phyloP scores from a whole-genome alignment of 2,113 vertebrate genomes.

The Lepus europaeus region DNA sequence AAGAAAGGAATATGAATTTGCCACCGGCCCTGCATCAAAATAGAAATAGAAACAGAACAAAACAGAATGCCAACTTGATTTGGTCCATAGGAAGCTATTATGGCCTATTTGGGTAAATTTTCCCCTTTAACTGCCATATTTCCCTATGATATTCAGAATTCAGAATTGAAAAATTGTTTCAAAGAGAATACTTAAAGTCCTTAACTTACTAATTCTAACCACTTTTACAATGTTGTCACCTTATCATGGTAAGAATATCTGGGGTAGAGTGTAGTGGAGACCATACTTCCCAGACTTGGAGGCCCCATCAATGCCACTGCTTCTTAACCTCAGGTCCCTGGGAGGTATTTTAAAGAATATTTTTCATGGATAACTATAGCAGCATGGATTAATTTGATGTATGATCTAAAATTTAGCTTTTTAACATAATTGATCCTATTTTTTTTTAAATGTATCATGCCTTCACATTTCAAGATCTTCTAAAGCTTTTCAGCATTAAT shows the following conservation, averaged over 20 bases:
- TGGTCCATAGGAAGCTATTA: background rate
- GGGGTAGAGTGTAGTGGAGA: rapidly evolving
- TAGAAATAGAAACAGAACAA: background rate
- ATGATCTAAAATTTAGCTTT: background rate
- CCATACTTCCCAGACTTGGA: rapidly evolving
- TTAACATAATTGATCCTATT: background rate
- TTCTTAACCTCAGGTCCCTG: background rate
- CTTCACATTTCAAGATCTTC: background rate
- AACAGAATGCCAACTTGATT: background rate
- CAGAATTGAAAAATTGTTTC: background rate
- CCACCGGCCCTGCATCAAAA: background rate
- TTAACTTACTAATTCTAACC: background rate
- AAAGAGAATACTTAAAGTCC: background rate
- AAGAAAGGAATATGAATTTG: background rate
- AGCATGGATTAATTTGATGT: background rate
- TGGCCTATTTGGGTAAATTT: background rate
- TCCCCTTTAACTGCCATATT: background rate
- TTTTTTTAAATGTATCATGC: background rate
- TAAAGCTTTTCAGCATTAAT: background rate
- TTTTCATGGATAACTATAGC: background rate
- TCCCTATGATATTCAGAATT: background rate
- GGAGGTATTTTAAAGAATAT: background rate
- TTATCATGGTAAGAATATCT: background rate
- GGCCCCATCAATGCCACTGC: rapidly evolving
- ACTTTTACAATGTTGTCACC: no score